phyloP scores from a whole-genome alignment of 2,113 vertebrate genomes.

The Amphiprion ocellaris region DNA sequence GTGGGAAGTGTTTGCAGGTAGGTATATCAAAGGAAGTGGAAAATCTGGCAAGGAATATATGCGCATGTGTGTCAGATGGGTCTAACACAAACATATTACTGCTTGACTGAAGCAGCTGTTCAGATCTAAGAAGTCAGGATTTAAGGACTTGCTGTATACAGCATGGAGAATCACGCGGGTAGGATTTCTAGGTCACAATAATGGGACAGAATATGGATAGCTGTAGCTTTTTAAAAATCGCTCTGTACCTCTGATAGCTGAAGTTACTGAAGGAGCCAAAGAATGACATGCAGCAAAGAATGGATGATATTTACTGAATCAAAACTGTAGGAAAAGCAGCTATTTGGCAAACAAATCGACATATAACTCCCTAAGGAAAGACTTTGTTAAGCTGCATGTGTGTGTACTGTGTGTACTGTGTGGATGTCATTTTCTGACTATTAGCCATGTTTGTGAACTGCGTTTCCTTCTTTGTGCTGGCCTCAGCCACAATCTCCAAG shows the following conservation, averaged over 20 bases:
- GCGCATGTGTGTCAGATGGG: not conserved
- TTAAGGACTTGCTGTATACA: slow-evolving; percentile 3
- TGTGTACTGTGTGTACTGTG: not conserved
- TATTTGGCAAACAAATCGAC: slow-evolving; percentile 22
- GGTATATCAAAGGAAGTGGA: not conserved
- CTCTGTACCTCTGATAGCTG: slow-evolving; percentile 4
- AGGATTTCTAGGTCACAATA: slow-evolving; percentile 48
- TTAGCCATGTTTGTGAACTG: slow-evolving; percentile 27
- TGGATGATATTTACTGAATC: slow-evolving; percentile 26
- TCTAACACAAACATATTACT: not conserved
- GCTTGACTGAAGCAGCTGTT: not conserved
- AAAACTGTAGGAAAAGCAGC: slow-evolving; percentile 15
- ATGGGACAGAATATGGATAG: slow-evolving; percentile 25
- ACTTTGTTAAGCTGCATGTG: not conserved
- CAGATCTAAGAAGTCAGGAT: slow-evolving; percentile 7
- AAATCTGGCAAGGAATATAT: not conserved
- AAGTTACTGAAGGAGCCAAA: slow-evolving; percentile 10
- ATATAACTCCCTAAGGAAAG: slow-evolving; percentile 1
- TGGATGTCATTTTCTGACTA: slow-evolving; percentile 12
- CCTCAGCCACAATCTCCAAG: slow-evolving; percentile 13
- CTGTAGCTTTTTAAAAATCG: not conserved
- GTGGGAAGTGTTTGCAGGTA: slow-evolving; percentile 15
- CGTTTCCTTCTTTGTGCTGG: slow-evolving; percentile 11
- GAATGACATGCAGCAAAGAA: not conserved
- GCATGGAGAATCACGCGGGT: slow-evolving; percentile 6